Evolutionary conservation across 2,888 invertebrate species (phyloP).

Genomic region (Andrena bucephala): DNA sequence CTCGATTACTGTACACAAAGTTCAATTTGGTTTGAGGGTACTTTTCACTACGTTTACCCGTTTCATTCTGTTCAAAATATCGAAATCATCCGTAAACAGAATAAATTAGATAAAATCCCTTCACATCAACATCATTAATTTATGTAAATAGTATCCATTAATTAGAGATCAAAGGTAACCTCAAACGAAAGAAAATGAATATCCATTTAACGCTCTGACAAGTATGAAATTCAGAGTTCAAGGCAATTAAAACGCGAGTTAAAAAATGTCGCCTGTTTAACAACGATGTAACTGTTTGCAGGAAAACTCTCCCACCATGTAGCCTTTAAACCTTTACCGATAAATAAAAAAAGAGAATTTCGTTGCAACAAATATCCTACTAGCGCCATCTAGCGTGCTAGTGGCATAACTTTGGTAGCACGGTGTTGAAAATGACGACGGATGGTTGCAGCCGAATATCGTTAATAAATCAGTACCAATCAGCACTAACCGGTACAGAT

Average conservation of each 20-base stretch:
- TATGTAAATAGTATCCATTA: neutral
- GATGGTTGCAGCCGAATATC: neutral
- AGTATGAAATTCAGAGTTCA: conserved; percentile 1
- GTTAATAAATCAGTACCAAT: conserved; percentile 33
- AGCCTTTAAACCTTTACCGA: neutral
- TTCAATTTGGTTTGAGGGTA: no score
- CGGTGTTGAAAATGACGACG: neutral
- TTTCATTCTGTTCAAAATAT: conserved; percentile 2
- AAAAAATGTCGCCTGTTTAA: neutral
- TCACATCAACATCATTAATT: conserved; percentile 5
- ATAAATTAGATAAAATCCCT: conserved; percentile 16
- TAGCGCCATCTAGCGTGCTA: conserved; percentile 24
- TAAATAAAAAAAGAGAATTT: neutral
- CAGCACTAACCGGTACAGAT: conserved; percentile 30
- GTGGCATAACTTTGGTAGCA: neutral
- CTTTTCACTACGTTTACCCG: no score
- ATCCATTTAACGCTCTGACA: neutral
- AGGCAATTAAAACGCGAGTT: neutral
- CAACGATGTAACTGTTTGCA: neutral
- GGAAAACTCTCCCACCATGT: neutral
- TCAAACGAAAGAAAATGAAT: conserved; percentile 1
- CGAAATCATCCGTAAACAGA: conserved; percentile 2
- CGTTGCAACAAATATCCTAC: neutral
- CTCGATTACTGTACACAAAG: no score
- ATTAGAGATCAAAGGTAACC: conserved; percentile 1